Conservation (phyloP, 2,888 invertebrate species). For the Allophyes oxyacanthae region DNA sequence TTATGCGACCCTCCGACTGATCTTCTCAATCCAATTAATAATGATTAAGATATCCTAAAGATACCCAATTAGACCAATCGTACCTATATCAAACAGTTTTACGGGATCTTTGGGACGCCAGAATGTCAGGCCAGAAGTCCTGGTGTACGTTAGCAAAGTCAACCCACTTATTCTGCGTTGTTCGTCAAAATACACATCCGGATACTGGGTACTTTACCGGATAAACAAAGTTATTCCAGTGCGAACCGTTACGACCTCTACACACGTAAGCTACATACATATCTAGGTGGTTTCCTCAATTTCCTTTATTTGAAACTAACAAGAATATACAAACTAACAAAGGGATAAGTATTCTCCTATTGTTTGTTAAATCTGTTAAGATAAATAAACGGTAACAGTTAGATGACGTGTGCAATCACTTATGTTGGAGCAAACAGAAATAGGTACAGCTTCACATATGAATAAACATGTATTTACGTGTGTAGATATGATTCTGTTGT, state of each 20-base stretch:
- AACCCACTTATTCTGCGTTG: conserved; percentile 9
- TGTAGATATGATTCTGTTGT: too few species aligned
- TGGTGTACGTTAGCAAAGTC: too few species aligned
- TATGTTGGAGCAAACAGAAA: conserved; percentile 36
- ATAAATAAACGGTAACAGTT: conserved; percentile 36
- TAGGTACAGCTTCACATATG: conserved; percentile 26
- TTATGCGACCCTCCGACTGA: too few species aligned
- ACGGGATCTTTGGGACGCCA: too few species aligned
- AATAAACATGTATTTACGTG: conserved; percentile 13
- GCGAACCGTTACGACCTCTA: conserved; percentile 14
- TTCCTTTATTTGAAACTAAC: conserved; percentile 19
- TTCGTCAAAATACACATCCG: background rate
- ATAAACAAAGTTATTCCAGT: conserved; percentile 25
- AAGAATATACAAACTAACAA: conserved; percentile 36
- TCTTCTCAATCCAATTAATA: too few species aligned
- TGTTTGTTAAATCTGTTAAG: conserved; percentile 30
- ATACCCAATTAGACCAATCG: too few species aligned
- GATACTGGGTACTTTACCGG: background rate
- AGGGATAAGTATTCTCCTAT: conserved; percentile 20
- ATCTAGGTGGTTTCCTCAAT: conserved; percentile 18
- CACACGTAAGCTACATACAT: conserved; percentile 13
- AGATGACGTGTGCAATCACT: conserved; percentile 8
- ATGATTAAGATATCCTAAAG: too few species aligned
- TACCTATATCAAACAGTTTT: too few species aligned
- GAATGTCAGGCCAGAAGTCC: too few species aligned